Evolutionary conservation across 2,797 vertebrate species (phyloP).

Genomic region (Eospalax fontanierii): DNA sequence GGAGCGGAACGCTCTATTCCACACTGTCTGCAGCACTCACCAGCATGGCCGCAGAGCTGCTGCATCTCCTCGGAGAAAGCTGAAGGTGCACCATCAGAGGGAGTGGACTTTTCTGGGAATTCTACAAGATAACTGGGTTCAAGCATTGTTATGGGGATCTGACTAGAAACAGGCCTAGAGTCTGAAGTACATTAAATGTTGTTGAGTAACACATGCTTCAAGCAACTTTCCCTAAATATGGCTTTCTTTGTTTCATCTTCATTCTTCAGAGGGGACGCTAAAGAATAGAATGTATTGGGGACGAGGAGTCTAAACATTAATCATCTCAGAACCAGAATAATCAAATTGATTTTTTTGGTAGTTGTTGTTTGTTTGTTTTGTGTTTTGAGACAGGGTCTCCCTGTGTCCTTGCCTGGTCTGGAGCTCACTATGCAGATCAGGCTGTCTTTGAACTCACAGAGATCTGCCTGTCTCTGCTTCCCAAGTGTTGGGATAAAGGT

Average conservation of each 20-base stretch:
- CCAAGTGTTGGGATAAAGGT: no score
- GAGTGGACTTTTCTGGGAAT: not conserved
- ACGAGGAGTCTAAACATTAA: not conserved
- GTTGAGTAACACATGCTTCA: not conserved
- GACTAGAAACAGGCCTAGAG: not conserved
- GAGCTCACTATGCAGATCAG: no score
- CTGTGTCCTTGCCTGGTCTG: no score
- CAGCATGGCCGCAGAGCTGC: not conserved
- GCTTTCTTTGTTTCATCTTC: not conserved
- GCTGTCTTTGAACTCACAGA: no score
- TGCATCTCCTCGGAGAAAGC: no score
- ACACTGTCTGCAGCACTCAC: not conserved
- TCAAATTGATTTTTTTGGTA: no score
- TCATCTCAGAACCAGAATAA: not conserved
- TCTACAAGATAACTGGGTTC: not conserved
- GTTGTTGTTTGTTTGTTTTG: no score
- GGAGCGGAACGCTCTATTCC: not conserved
- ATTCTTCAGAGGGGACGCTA: not conserved
- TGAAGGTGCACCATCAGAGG: not conserved
- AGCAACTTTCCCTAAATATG: not conserved
- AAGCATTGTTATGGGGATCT: not conserved
- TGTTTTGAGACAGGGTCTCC: no score
- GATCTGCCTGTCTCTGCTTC: no score
- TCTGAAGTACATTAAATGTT: conserved; percentile 2
- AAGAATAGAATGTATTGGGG: not conserved